Percentiles rank a stretch among this genome's conserved stretches.
phyloP scores from a whole-genome alignment of 2,797 vertebrate genomes.

The Luscinia luscinia region DNA sequence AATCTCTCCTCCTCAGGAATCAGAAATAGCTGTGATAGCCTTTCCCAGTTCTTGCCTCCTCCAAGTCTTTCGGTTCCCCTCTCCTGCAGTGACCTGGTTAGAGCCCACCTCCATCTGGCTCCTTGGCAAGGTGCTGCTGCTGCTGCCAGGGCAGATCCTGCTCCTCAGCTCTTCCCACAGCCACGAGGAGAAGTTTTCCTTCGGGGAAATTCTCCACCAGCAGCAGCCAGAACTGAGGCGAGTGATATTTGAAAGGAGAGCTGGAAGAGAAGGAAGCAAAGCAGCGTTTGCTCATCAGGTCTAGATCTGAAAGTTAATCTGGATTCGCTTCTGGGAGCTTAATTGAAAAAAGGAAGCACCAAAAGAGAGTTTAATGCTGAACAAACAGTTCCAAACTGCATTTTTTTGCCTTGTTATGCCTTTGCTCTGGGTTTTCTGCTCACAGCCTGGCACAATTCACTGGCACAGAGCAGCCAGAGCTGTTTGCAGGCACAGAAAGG shows the following conservation, averaged over 20 bases:
- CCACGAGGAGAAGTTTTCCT: neutral
- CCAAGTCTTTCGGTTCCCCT: neutral
- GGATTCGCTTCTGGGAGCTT: neutral
- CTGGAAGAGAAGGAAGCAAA: neutral
- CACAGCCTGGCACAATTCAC: neutral
- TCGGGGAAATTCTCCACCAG: neutral
- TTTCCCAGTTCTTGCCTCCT: slow-evolving; percentile 20
- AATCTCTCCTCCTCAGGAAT: neutral
- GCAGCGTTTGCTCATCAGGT: neutral
- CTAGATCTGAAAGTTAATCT: neutral
- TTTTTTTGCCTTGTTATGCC: neutral
- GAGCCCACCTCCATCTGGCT: slow-evolving; percentile 37
- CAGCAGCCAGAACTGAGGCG: neutral
- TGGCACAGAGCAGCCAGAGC: neutral
- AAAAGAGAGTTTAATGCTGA: neutral
- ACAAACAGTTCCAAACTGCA: neutral
- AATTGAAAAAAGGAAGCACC: neutral
- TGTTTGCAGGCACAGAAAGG: neutral
- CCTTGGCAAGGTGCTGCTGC: neutral
- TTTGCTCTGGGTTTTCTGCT: neutral
- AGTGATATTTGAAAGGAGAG: neutral
- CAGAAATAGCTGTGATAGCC: slow-evolving; percentile 7
- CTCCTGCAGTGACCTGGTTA: neutral
- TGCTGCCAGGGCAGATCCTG: neutral
- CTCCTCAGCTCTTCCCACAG: neutral